These are phyloP conservation scores for Jaculus jaculus DNA, from an alignment of 2,113 vertebrate genomes.

Conservation along the genomic window DNA sequence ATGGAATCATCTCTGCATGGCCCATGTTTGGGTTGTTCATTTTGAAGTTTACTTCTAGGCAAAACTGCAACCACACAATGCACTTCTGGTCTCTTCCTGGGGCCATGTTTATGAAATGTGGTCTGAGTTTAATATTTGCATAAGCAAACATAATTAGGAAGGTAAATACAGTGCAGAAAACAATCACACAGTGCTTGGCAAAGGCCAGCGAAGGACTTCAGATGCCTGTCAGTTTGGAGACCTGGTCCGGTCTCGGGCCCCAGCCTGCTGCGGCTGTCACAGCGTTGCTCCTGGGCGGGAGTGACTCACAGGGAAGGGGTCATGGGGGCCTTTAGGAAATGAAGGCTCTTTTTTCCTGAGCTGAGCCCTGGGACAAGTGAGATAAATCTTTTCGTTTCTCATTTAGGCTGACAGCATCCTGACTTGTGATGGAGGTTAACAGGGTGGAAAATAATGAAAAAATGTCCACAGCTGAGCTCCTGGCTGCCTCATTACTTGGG, in stretches of 20 bases:
- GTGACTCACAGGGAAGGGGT: conserved; percentile 51
- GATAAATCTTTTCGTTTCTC: conserved; percentile 74
- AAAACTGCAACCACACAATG: neutral
- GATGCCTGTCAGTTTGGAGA: neutral
- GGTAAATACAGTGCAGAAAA: conserved; percentile 23
- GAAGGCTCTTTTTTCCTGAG: conserved; percentile 54
- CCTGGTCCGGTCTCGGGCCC: neutral
- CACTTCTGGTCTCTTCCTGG: neutral
- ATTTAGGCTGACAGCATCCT: conserved; percentile 73
- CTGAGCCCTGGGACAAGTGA: conserved; percentile 68
- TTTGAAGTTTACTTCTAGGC: neutral
- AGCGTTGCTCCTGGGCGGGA: conserved; percentile 27
- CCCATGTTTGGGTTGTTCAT: neutral
- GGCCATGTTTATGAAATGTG: neutral
- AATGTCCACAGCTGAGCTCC: conserved; percentile 74
- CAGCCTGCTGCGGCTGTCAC: neutral
- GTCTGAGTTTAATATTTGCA: conserved; percentile 49
- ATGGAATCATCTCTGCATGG: neutral
- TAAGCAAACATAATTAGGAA: conserved; percentile 62
- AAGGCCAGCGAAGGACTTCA: neutral
- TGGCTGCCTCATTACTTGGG: conserved; percentile 55
- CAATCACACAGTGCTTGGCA: neutral
- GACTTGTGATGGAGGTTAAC: conserved; percentile 73
- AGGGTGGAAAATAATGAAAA: conserved; percentile 78
- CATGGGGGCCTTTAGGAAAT: conserved; percentile 47